These are phyloP conservation scores for Helicoverpa armigera DNA, from an alignment of 1,140 invertebrate species.

Conservation along the genomic window DNA sequence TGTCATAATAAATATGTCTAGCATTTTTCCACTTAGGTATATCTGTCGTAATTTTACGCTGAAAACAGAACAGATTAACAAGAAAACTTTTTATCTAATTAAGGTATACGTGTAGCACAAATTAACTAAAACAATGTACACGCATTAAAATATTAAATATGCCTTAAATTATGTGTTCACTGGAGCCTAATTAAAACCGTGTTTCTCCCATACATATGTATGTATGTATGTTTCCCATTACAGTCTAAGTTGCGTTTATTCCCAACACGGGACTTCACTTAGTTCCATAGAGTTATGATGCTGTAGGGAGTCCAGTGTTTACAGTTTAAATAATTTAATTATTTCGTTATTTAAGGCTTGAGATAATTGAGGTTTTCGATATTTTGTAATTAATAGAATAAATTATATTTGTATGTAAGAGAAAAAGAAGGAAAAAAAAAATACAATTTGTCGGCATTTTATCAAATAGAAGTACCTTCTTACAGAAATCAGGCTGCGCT, in stretches of 20 bases:
- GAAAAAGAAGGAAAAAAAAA: too few relatives aligned
- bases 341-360: not conserved
- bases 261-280: constrained; percentile 34
- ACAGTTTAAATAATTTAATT: constrained; percentile 10
- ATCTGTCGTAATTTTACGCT: too few relatives aligned
- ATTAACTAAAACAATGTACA: not conserved
- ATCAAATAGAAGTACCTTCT: too few relatives aligned
- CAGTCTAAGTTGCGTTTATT: not conserved
- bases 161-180: not conserved
- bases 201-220: not conserved
- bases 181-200: not conserved
- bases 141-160: too few relatives aligned
- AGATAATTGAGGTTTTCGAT: not conserved
- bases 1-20: too few relatives aligned
- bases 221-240: not conserved
- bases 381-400: too few relatives aligned
- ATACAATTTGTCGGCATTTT: too few relatives aligned
- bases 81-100: not conserved
- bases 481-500: too few relatives aligned
- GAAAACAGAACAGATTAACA: too few relatives aligned
- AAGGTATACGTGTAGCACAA: not conserved
- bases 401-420: too few relatives aligned
- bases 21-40: too few relatives aligned
- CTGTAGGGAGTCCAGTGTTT: constrained; percentile 3
- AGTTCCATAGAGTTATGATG: constrained; percentile 19